A percentile compares a stretch with the other conserved stretches of the same genome.
phyloP scores from a whole-genome alignment of 2,797 vertebrate genomes.

The Acanthurus tractus region DNA sequence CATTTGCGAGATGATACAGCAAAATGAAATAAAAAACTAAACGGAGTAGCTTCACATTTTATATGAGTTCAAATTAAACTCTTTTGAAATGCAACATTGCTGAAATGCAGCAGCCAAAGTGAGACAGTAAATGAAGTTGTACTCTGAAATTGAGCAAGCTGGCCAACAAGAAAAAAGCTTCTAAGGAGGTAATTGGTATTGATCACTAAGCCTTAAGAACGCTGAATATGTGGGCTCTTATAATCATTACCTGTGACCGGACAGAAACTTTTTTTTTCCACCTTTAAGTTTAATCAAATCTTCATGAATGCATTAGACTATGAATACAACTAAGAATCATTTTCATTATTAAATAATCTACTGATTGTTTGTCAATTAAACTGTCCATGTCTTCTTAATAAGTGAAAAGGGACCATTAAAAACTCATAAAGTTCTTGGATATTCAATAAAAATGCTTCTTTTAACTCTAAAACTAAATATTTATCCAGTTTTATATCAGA shows the following conservation, averaged over 20 bases:
- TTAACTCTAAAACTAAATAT: not conserved
- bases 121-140: too few species aligned
- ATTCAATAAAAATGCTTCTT: not conserved
- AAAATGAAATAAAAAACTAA: too few species aligned
- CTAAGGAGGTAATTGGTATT: slow-evolving; percentile 9
- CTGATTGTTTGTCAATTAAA: not conserved
- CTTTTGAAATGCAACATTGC: too few species aligned
- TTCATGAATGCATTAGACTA: not conserved
- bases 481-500: not conserved
- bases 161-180: too few species aligned
- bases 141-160: too few species aligned
- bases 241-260: not conserved
- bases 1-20: too few species aligned
- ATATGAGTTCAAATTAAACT: too few species aligned
- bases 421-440: not conserved
- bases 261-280: not conserved
- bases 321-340: not conserved
- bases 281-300: not conserved
- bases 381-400: not conserved
- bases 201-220: not conserved
- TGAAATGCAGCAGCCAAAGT: too few species aligned
- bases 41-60: too few species aligned
- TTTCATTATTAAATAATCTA: not conserved
- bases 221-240: not conserved
- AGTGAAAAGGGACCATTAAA: not conserved